These are phyloP conservation scores for Clarias batrachus DNA, from an alignment of 2,113 vertebrate genomes.

Conservation along the genomic window DNA sequence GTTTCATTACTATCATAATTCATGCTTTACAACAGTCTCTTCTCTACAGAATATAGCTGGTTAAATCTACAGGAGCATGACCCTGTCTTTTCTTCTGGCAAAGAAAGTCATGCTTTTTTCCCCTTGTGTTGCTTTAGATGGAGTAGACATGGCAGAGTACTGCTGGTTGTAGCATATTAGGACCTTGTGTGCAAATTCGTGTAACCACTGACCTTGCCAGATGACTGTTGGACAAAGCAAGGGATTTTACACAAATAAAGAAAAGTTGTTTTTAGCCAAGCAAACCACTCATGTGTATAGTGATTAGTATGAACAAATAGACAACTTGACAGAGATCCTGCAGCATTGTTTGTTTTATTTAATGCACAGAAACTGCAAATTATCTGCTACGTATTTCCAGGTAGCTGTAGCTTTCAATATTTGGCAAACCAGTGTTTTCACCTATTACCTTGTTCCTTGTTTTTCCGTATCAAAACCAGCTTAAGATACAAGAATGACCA, in stretches of 20 bases:
- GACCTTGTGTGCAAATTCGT: neutral
- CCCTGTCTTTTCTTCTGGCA: slow-evolving; percentile 40
- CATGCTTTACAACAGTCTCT: slow-evolving; percentile 55
- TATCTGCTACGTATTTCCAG: slow-evolving; percentile 16
- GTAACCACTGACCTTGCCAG: slow-evolving; percentile 28
- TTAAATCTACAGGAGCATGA: slow-evolving; percentile 54
- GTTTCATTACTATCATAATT: slow-evolving; percentile 55
- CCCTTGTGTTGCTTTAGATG: neutral
- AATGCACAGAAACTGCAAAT: neutral
- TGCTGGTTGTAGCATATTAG: slow-evolving; percentile 14
- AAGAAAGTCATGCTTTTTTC: slow-evolving; percentile 42
- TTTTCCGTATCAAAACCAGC: slow-evolving; percentile 9
- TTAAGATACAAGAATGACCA: neutral
- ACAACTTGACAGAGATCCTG: neutral
- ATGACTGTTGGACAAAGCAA: slow-evolving; percentile 17
- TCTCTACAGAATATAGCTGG: slow-evolving; percentile 52
- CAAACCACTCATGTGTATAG: neutral
- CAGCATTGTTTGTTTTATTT: neutral
- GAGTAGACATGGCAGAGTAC: neutral
- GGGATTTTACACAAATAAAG: slow-evolving; percentile 4
- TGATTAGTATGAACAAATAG: neutral
- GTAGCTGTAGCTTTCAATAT: slow-evolving; percentile 2
- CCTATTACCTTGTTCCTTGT: neutral
- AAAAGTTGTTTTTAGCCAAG: neutral
- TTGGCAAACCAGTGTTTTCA: slow-evolving; percentile 10